Evolutionary conservation across 2,888 invertebrate species (phyloP), one percentile per base, ranked within the genome.

Genomic region (Phymatocera aterrima): DNA sequence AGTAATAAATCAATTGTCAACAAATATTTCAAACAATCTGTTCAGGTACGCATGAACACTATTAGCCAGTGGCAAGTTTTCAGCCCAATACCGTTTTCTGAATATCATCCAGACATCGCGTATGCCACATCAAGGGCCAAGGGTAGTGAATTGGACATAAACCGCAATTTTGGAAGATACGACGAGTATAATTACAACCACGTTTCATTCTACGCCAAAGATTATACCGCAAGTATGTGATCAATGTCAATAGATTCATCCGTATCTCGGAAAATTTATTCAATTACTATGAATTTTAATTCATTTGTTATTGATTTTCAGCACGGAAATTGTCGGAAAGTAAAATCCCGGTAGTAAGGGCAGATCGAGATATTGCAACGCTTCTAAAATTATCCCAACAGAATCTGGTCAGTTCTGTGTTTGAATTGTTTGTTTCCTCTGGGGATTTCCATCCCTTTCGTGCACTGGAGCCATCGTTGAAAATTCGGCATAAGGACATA

Each of bases 1-100:
- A 15, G 60, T 57, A 60, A 75, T 40, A 68, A 24, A 80, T 77
- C 54, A 21, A 60, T 79, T 81, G 48, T 72, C 51, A 48, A 61
- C 48, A n/a, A n/a, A n/a, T n/a, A n/a, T n/a, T n/a, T n/a, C n/a
- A n/a, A n/a, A 21, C 15, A 15, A 5, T 70, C 70, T 81, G 89
- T 89, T 64, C 89, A 96, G 96, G 96, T 98, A 12, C 94, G 98
- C 80, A 98, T 99, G 97, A 99, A 98, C 91, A 98, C 98, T 2
- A 97, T 99, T 82, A 91, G 92, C 83, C 95, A 95, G 82, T 95
- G 94, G 91, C 98, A 98, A 92, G 94, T 98, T 85, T 99, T 95
- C 92, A 95, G 95, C 86, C 97, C 98, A n/a, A 94, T 97, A 83
- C 96, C 97, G 24, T 99, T 98, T 91, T 93, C 95, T 85, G 96